phyloP scores from a whole-genome alignment of 2,113 vertebrate genomes.

The Tympanuchus pallidicinctus region DNA sequence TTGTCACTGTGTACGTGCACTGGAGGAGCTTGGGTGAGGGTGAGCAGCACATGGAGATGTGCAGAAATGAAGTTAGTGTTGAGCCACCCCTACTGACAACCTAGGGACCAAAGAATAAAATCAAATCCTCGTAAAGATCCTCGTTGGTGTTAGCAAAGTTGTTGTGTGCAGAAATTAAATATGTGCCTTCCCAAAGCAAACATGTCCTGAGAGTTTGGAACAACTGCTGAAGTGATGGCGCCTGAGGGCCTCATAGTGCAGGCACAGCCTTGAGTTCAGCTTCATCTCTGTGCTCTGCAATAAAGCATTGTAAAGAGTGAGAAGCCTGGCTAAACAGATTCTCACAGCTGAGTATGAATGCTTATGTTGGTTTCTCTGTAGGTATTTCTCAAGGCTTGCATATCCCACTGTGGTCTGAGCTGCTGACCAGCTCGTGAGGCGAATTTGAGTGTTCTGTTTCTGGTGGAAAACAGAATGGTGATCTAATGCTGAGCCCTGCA shows the following conservation, averaged over 20 bases:
- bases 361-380: background rate
- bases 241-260: background rate
- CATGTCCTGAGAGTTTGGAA: background rate
- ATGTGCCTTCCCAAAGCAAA: background rate
- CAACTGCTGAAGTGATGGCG: background rate
- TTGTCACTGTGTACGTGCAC: rapidly evolving
- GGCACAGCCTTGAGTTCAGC: background rate
- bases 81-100: rapidly evolving
- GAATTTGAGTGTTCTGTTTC: background rate
- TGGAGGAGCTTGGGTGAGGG: background rate
- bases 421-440: background rate
- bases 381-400: background rate
- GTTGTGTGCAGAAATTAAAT: background rate
- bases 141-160: background rate
- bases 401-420: background rate
- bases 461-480: background rate
- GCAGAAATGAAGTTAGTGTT: background rate
- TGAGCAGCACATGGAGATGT: rapidly evolving
- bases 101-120: background rate
- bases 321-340: background rate
- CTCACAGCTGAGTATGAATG: background rate
- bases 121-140: background rate
- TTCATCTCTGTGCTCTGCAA: background rate
- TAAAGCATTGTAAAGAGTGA: background rate
- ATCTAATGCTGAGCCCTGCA: background rate